phyloP scores from a whole-genome alignment of 1,140 invertebrate genomes.

The Drosophila pseudoananassae region DNA sequence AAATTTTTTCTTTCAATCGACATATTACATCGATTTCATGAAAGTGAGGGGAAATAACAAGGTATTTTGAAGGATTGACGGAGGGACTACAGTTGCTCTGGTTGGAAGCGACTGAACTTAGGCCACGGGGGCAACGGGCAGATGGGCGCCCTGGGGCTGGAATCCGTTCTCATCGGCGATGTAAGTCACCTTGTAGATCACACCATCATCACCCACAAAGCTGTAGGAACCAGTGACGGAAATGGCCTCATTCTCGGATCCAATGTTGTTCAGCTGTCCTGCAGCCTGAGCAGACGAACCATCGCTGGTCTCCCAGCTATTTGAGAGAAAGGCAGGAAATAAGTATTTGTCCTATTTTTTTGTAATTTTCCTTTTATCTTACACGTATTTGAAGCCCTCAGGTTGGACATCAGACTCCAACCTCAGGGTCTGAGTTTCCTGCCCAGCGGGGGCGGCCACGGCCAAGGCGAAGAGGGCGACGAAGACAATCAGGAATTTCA shows the following conservation, averaged over 20 bases:
- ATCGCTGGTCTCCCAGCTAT: conserved; percentile 55
- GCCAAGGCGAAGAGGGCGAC: conserved; percentile 71
- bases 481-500: conserved; percentile 74
- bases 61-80: conserved; percentile 11
- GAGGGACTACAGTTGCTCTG: conserved; percentile 13
- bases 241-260: conserved; percentile 74
- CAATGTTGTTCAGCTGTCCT: conserved; percentile 43
- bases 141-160: conserved; percentile 88
- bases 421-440: not conserved
- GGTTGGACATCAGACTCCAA: conserved; percentile 31
- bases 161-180: conserved; percentile 91
- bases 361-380: conserved; percentile 12
- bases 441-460: conserved; percentile 24
- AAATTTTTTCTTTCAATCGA: conserved; percentile 3
- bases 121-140: conserved; percentile 84
- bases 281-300: conserved; percentile 1
- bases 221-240: conserved; percentile 86
- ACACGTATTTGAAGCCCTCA: conserved; percentile 48
- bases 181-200: conserved; percentile 87
- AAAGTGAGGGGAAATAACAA: conserved; percentile 27
- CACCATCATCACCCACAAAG: conserved; percentile 87
- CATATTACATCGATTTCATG: conserved; percentile 1
- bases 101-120: conserved; percentile 19
- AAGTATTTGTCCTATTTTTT: not conserved
- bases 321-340: not conserved